Conservation (phyloP, 2,888 invertebrate genomes). For the Dendrolimus houi region DNA sequence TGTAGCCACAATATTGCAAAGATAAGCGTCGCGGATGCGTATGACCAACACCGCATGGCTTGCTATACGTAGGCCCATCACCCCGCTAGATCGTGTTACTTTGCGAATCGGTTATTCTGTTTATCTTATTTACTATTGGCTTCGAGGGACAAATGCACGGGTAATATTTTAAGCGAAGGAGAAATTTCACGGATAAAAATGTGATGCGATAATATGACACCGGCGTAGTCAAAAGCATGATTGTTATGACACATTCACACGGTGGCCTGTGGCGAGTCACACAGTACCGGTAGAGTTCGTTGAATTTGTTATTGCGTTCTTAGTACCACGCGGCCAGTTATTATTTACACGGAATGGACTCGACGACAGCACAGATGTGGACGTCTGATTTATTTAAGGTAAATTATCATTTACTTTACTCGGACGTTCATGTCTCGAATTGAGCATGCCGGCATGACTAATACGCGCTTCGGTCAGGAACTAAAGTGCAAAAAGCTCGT, state of each 20-base stretch:
- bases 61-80: conserved; percentile 23
- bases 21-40: conserved; percentile 40
- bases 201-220: conserved; percentile 61
- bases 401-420: conserved; percentile 38
- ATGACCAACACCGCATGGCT: conserved; percentile 15
- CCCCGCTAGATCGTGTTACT: conserved; percentile 36
- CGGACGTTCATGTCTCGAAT: conserved; percentile 25
- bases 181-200: conserved; percentile 50
- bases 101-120: conserved; percentile 26
- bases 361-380: conserved; percentile 60
- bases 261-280: conserved; percentile 64
- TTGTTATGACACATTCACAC: conserved; percentile 67
- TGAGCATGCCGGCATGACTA: conserved; percentile 22
- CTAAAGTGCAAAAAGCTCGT: conserved; percentile 4
- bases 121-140: conserved; percentile 23
- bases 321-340: conserved; percentile 65
- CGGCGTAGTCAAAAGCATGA: conserved; percentile 54
- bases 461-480: conserved; percentile 24
- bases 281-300: conserved; percentile 74
- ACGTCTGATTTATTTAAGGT: conserved; percentile 52
- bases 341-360: conserved; percentile 54
- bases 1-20: conserved; percentile 37
- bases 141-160: too few relatives aligned
- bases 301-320: conserved; percentile 75
- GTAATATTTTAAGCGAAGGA: background rate